phyloP scores from a whole-genome alignment of 2,888 invertebrate genomes.

The Glomeris marginata region DNA sequence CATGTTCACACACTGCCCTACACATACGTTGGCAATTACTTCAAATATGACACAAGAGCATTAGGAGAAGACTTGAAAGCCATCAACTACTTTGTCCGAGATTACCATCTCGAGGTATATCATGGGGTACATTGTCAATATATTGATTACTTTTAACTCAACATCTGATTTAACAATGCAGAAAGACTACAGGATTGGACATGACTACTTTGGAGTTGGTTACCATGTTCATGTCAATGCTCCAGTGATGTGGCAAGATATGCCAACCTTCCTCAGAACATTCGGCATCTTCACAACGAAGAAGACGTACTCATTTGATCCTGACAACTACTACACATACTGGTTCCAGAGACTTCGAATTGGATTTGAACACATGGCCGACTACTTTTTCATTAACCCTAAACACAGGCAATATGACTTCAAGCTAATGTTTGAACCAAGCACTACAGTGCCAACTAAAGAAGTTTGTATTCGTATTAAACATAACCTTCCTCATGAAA shows the following conservation, averaged over 20 bases:
- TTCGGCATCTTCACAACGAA: constrained; percentile 10
- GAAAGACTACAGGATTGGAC: constrained; percentile 8
- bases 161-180: constrained; percentile 1
- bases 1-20: constrained; percentile 3
- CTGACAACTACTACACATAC: constrained; percentile 4
- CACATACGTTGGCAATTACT: constrained; percentile 1
- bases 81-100: too few relatives aligned
- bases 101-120: constrained; percentile 7
- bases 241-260: constrained; percentile 10
- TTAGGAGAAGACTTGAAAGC: too few relatives aligned
- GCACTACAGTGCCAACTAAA: constrained; percentile 8
- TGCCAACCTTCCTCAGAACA: constrained; percentile 11
- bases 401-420: constrained; percentile 7
- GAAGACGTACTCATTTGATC: constrained; percentile 4
- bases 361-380: constrained; percentile 7
- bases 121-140: background rate
- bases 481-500: too few relatives aligned
- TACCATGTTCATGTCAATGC: background rate
- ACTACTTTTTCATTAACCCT: constrained; percentile 11
- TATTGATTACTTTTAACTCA: background rate
- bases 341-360: background rate
- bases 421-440: constrained; percentile 6
- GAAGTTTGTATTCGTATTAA: constrained; percentile 1
- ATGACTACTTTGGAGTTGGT: constrained; percentile 12
- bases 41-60: background rate